Evolutionary conservation across 2,113 vertebrate species (phyloP), one percentile per base, ranked within the genome.

Genomic region (Herpailurus yagouaroundi): DNA sequence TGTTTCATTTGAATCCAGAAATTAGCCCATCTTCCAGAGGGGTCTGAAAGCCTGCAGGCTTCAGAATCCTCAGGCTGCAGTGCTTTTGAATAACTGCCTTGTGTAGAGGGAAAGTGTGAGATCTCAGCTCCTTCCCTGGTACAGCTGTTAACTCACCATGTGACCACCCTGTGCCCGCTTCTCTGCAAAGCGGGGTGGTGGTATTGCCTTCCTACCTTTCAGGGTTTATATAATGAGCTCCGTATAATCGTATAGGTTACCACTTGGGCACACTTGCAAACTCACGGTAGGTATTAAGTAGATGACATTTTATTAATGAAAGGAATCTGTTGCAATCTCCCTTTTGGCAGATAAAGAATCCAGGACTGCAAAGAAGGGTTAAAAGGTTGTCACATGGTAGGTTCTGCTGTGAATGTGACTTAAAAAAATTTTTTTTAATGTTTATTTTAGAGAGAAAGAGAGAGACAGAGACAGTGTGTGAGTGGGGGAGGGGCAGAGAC

Each of bases 291-390:
- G 29, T 76, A 60, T 7, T 85, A 96, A 88, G 45, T 52, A 68
- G 79, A 89, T 89, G 92, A 66, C 33, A 66, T 66, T 95, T 83
- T 92, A 71, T 81, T 94, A 38, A 92, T 68, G 45, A 80, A 91
- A 92, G 63, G 55, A 90, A 52, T 89, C 41, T 79, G 29, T 84
- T 82, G 45, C 25, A 80, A 1, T 69, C 86, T 68, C 1, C 29
- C 14, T 91, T 90, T 55, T 84, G 77, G 64, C 29, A 91, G 50
- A 91, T 69, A 85, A 87, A 82, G 55, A 89, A 87, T 79, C 64
- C 45, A 68, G 60, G 73, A 45, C 66, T 71, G 64, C 16, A 96
- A 82, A 95, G 68, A 91, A 66, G 45, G 25, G 41, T 77, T 57
- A 48, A 50, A 25, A 71, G 68, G 85, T 52, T 27, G 21, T 87